Conservation (phyloP, 2,888 invertebrate genomes). For the Erebia palarica region DNA sequence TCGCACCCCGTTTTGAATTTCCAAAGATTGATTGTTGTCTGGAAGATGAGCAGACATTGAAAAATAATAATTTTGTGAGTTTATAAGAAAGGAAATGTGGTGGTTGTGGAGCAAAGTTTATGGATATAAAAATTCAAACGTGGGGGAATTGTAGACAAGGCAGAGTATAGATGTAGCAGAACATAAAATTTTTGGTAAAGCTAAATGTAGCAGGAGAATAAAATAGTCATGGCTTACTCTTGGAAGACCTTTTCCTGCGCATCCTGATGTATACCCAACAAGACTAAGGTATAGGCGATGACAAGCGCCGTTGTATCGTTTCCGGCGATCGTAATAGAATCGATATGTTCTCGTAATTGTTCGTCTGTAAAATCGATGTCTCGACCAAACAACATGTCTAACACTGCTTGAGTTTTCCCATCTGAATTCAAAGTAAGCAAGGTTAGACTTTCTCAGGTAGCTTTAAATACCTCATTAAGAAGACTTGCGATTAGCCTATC, state of each 20-base stretch:
- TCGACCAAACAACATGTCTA: slow-evolving; percentile 56
- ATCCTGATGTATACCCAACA: slow-evolving; percentile 69
- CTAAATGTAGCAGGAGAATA: neutral
- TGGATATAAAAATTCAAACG: too few relatives aligned
- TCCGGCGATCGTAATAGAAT: slow-evolving; percentile 83
- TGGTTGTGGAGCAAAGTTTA: too few relatives aligned
- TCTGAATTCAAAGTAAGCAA: slow-evolving; percentile 47
- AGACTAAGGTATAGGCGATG: slow-evolving; percentile 70
- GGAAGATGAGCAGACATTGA: slow-evolving; percentile 41
- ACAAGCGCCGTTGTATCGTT: slow-evolving; percentile 78
- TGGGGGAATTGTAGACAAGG: too few relatives aligned
- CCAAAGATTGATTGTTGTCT: slow-evolving; percentile 78
- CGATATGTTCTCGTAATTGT: slow-evolving; percentile 82
- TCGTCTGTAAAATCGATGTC: slow-evolving; percentile 78
- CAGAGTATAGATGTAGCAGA: neutral
- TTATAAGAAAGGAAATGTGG: too few relatives aligned
- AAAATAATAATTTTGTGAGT: too few relatives aligned
- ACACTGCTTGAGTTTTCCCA: slow-evolving; percentile 57
- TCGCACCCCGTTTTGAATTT: slow-evolving; percentile 62
- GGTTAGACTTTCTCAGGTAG: too few relatives aligned
- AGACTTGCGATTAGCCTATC: too few relatives aligned
- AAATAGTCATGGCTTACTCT: slow-evolving; percentile 56
- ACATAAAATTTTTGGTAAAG: too few relatives aligned
- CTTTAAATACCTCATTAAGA: too few relatives aligned
- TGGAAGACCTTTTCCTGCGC: slow-evolving; percentile 57